These are phyloP conservation scores for Nerophis ophidion DNA, from an alignment of 2,113 vertebrate genomes.

Conservation along the genomic window DNA sequence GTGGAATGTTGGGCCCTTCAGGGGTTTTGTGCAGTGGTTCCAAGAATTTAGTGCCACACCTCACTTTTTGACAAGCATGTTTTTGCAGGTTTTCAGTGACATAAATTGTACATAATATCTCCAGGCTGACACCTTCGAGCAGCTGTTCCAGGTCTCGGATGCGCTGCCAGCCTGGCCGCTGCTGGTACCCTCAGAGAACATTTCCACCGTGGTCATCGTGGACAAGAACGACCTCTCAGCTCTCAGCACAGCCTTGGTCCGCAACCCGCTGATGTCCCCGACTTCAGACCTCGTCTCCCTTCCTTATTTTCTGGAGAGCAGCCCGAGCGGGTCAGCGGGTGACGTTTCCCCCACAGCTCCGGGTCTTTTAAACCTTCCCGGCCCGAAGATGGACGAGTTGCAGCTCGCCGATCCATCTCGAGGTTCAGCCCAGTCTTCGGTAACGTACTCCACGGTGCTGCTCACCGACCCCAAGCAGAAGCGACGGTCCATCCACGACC, in stretches of 20 bases:
- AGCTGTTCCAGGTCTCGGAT: constrained; percentile 76
- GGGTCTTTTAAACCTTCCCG: constrained; percentile 13
- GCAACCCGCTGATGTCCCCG: constrained; percentile 20
- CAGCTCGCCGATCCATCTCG: not conserved
- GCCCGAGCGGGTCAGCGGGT: constrained; percentile 24
- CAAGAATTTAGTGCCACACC: too few relatives aligned
- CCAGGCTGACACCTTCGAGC: constrained; percentile 82
- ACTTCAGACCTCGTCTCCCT: not conserved
- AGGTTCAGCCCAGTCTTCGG: constrained; percentile 59
- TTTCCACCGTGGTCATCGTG: constrained; percentile 79
- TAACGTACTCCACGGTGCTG: constrained; percentile 76
- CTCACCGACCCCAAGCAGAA: constrained; percentile 33
- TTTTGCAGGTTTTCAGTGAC: not conserved
- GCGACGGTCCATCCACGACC: constrained; percentile 27
- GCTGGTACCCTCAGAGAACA: constrained; percentile 77
- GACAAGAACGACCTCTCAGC: constrained; percentile 52
- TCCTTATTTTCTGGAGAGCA: constrained; percentile 11
- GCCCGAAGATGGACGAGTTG: not conserved
- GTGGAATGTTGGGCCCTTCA: too few relatives aligned
- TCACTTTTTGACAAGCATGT: too few relatives aligned
- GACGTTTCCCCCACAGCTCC: constrained; percentile 34
- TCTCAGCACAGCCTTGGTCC: constrained; percentile 35
- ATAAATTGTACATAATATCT: constrained; percentile 20
- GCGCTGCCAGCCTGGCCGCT: constrained; percentile 74
- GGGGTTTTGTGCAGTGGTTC: too few relatives aligned